Evolutionary conservation across 2,113 vertebrate genomes (phyloP), one percentile per base, ranked within the genome.

Genomic region (Anguilla rostrata): DNA sequence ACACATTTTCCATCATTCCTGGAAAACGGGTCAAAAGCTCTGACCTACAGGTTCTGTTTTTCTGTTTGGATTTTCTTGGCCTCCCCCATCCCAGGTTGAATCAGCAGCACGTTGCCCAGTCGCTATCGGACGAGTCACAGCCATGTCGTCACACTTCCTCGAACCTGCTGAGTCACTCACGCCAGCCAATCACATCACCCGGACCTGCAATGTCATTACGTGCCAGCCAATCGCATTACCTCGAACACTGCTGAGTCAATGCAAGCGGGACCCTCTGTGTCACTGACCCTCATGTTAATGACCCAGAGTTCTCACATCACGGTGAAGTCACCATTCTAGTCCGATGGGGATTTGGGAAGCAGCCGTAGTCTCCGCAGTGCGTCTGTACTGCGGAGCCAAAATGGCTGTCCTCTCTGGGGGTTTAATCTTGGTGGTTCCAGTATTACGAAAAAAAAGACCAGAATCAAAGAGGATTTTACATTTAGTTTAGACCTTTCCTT

Each of bases 51-150:
- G 40, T 6, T 46, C 43, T 46, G 43, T 34, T 75, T n/a, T 75
- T n/a, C 9, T 75, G 20, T n/a, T 34, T 75, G 22, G 71, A 1
- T 75, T 75, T 75, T 29, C 2, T 6, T n/a, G 20, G 57, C 15
- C 5, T 71, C n/a, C 63, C n/a, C 11, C 5, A 29, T 14, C n/a
- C n/a, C 26, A 34, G 34, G 11, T 26, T 71, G 63, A 71, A n/a
- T 22, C 7, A 3, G 26, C 63, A 71, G 3, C 4, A n/a, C 26
- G 0, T 71, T 34, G 0, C 71, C 26, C 71, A 9, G n/a, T 1
- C 34, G 29, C 86, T 91, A 90, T 92, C 90, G 89, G 89, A 91
- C 93, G 94, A 94, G 93, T 94, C 93, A 94, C 90, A 91, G 90
- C 92, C 93, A 92, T 89, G 90, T 95, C 93, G 94, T 91, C 85